Base-by-base conservation (phyloP, 2,113 vertebrate genomes). In the Melanostigma gelatinosum region DNA sequence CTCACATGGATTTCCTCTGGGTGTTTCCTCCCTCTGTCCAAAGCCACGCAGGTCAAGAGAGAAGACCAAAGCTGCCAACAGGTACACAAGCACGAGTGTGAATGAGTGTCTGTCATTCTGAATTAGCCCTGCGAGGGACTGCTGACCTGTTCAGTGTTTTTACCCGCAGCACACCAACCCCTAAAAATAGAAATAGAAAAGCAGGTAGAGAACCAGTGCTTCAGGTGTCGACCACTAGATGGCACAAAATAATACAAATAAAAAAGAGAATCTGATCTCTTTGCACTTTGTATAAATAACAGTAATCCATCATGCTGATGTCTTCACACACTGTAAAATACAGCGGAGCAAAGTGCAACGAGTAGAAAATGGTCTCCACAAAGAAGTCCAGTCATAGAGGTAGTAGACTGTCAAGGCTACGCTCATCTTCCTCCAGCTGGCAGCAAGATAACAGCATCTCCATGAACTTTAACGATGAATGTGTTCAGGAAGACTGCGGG, bases 211-310 rank as follows among this genome's bases (percentile, higher is more conserved):
- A 20, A 46, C 18, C 9, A 24, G 16, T 44, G 16, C 7, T 88
- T 58, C 48, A 13, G 4, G 3, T 29, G 3, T 2, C 2, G 8
- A 62, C 91, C 93, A 92, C 90, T 91, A 90, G 92, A 81, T 89
- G 89, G 92, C 90, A 84, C 58, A 83, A 81, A 79, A 68, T 40
- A 85, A n/a, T 61, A 48, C 62, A 80, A 11, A 48, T 64, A 79
- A 10, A 20, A 55, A 29, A 29, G 3, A 29, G 29, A 29, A 34
- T 62, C 16, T 40, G 36, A 58, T 34, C n/a, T 77, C 62, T 52
- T n/a, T 77, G 24, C 27, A 69, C 29, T 63, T 62, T 27, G 0
- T 2, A 57, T 16, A 20, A 46, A 68, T 34, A 52, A 24, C 27
- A 52, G 32, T 55, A 32, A 75, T 50, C 38, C 72, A 75, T 77